Base-by-base conservation (phyloP, 2,888 invertebrate species). In the Spodoptera littoralis region DNA sequence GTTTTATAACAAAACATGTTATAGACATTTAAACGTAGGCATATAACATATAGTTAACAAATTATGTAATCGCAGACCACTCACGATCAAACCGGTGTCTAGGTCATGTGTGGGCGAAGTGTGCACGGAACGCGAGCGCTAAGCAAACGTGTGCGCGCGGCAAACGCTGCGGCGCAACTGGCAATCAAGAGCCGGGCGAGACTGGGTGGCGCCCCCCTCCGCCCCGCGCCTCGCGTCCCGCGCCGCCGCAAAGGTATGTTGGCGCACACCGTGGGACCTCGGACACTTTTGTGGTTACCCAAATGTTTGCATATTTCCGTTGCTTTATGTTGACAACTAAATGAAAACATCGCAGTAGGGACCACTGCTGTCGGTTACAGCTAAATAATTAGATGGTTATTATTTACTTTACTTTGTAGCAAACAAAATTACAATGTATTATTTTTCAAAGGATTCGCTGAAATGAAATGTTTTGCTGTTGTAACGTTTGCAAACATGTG, bases 91-190 rank as follows among this genome's bases (percentile, higher is more conserved):
- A 84, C 80, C 81, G 82, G 84, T 85, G 84, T 81, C 82, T 84
- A 84, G 84, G 85, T 83, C 87, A 88, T 89, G 83, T 88, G 87
- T 86, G 83, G 80, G 81, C 78, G 84, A 82, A 73, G 76, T 56
- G 61, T 67, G 46, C 66, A 66, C 76, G 62, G 44, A 60, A 71
- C 85, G 81, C 85, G 84, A 54, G 80, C 84, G 84, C 84, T 63
- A 76, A 72, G 77, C 82, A 82, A 64, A 88, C 90, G 87, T 86
- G 79, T 79, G 84, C 82, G 76, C 89, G 84, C 88, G 87, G 78
- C 87, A 80, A 83, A 81, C 86, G 88, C 90, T 90, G 92, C 90
- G 89, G 88, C 93, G 92, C 91, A 90, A 94, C 94, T 94, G 90
- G 81, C 86, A 71, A 57, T 53, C 63, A 11, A 11, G 55, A 71